phyloP scores from a whole-genome alignment of 1,140 invertebrate genomes.

The Panulirus ornatus region DNA sequence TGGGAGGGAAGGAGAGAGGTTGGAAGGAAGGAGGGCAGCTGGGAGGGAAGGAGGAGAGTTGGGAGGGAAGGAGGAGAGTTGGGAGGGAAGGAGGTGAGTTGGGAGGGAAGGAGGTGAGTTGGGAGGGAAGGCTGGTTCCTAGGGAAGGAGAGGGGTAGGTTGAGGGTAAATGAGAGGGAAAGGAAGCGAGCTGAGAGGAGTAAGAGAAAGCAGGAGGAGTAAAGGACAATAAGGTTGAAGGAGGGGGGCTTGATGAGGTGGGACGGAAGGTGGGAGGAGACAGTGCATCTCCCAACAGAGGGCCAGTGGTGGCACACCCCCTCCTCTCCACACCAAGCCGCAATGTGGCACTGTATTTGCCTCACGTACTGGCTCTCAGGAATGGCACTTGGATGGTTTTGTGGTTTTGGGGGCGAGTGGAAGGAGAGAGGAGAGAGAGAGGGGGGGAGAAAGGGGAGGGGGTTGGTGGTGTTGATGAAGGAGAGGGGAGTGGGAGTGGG shows the following conservation, averaged over 20 bases:
- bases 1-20: too few relatives aligned
- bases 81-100: background rate
- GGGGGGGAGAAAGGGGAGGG: constrained; percentile 6
- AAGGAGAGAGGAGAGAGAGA: background rate
- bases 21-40: too few relatives aligned
- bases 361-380: too few relatives aligned
- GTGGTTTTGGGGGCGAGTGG: too few relatives aligned
- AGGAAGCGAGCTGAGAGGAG: background rate
- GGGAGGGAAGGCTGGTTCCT: too few relatives aligned
- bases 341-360: too few relatives aligned
- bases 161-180: background rate
- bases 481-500: background rate
- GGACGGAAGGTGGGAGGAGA: background rate
- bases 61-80: background rate
- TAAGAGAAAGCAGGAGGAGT: background rate
- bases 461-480: background rate
- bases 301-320: too few relatives aligned
- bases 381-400: too few relatives aligned
- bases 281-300: too few relatives aligned
- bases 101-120: background rate
- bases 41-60: background rate
- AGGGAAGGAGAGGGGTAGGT: too few relatives aligned
- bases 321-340: too few relatives aligned
- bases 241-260: background rate
- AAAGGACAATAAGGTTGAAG: background rate